Evolutionary conservation across 2,888 invertebrate genomes (phyloP).

Genomic region (Rhamnusium bicolor): DNA sequence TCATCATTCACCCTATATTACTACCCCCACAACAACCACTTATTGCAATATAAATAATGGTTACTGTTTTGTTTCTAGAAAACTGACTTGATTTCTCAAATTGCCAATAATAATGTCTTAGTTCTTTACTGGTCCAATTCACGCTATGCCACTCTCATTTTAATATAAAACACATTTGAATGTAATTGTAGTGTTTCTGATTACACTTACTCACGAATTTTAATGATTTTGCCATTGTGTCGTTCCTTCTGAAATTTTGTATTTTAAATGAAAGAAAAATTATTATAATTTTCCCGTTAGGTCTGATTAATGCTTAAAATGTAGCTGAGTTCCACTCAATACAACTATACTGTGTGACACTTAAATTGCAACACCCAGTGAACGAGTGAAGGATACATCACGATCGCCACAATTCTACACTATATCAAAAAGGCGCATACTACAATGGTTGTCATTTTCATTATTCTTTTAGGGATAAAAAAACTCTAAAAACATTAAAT

Average conservation of each 20-base stretch:
- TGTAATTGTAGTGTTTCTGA: conserved; percentile 33
- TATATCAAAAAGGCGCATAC: no score
- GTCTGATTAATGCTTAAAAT: no score
- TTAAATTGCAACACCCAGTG: no score
- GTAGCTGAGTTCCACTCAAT: no score
- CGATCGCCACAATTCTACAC: no score
- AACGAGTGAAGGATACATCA: no score
- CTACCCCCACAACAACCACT: neutral
- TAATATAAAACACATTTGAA: conserved; percentile 42
- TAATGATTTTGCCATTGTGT: conserved; percentile 23
- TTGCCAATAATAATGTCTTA: conserved; percentile 20
- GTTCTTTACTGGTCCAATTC: conserved; percentile 44
- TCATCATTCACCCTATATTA: neutral
- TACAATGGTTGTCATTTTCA: no score
- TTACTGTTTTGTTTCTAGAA: neutral
- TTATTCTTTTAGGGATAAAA: no score
- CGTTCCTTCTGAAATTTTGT: neutral
- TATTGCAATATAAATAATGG: neutral
- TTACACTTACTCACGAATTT: conserved; percentile 40
- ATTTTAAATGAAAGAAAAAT: neutral
- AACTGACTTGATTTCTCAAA: conserved; percentile 16
- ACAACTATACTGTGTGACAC: no score
- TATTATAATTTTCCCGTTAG: no score
- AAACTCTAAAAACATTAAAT: no score
- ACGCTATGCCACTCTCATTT: conserved; percentile 52